Evolutionary conservation across 2,797 vertebrate species (phyloP), one percentile per base, ranked within the genome.

Genomic region (Vespertilio murinus): DNA sequence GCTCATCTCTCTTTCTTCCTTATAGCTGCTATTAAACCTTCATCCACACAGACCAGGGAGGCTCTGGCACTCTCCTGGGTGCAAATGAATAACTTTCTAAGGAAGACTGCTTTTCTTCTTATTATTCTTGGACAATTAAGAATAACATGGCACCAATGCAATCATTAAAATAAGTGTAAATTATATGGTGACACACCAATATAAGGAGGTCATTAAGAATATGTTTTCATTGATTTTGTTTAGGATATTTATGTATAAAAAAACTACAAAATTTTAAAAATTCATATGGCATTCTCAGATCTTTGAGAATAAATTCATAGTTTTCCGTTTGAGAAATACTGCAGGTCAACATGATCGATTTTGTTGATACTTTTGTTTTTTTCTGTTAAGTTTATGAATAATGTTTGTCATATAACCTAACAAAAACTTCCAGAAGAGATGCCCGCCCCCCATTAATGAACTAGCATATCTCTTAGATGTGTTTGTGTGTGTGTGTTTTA

Each of bases 221-320:
- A 42, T 86, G 17, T 82, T 81, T 95, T 83, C 73, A 75, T 80
- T 89, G 45, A 38, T 74, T 93, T 87, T 83, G 20, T 65, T 94
- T 56, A 77, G 47, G 35, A 64, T 71, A 77, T 52, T 52, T 11
- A 56, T 89, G 94, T 75, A 33, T 69, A 69, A 65, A 78, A 45
- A 47, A 47, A 20, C 52, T 11, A 73, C 10, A 74, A 40, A 56
- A 74, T 38, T 69, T 25, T 52, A 74, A 73, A 42, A 84, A 83
- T 30, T 13, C 2, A 2, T 5, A 80, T 38, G 30, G 6, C 4
- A 88, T 16, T 70, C 59, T 83, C 11, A 73, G 67, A 54, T 77
- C 49, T 91, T 75, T 80, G 56, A 92, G 91, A 90, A 42, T 42
- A 95, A 70, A 78, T 92, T 20, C 16, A 4, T 40, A 9, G n/a